These are phyloP conservation scores for Spea multiplicata DNA, from an alignment of 2,113 vertebrate species.

Conservation along the genomic window DNA sequence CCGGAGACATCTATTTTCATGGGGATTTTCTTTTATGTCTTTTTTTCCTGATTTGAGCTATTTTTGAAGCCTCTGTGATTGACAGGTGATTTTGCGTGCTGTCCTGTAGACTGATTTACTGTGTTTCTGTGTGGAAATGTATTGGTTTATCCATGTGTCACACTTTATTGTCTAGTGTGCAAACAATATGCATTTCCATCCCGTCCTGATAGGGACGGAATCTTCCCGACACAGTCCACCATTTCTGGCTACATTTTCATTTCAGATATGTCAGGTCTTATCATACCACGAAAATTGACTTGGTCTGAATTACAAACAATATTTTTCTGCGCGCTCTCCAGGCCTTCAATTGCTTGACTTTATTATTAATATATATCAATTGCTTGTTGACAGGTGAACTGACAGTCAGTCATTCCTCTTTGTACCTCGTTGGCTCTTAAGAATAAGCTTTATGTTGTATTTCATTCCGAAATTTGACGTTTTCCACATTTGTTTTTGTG, in stretches of 20 bases:
- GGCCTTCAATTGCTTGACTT: constrained; percentile 32
- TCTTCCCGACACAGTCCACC: background rate
- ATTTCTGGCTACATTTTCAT: constrained; percentile 36
- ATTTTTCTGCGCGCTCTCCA: background rate
- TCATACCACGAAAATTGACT: constrained; percentile 15
- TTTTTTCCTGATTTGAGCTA: too few relatives aligned
- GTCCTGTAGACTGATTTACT: constrained; percentile 17
- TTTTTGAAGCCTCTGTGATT: background rate
- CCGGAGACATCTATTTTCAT: too few relatives aligned
- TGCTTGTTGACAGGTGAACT: constrained; percentile 43
- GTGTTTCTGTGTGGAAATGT: constrained; percentile 26
- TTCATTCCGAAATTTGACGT: too few relatives aligned
- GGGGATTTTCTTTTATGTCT: too few relatives aligned
- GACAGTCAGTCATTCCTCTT: constrained; percentile 37
- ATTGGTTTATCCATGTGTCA: constrained; percentile 28
- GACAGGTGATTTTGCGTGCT: constrained; percentile 39
- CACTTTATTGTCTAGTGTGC: constrained; percentile 43
- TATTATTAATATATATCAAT: constrained; percentile 49
- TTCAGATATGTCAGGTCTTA: background rate
- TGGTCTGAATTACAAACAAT: background rate
- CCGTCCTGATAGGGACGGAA: background rate
- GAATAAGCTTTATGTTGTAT: too few relatives aligned
- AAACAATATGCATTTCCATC: constrained; percentile 44
- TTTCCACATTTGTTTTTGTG: too few relatives aligned
- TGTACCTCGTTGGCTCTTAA: constrained; percentile 19